Evolutionary conservation across 2,888 invertebrate genomes (phyloP).

Genomic region (Synanthedon vespiformis): DNA sequence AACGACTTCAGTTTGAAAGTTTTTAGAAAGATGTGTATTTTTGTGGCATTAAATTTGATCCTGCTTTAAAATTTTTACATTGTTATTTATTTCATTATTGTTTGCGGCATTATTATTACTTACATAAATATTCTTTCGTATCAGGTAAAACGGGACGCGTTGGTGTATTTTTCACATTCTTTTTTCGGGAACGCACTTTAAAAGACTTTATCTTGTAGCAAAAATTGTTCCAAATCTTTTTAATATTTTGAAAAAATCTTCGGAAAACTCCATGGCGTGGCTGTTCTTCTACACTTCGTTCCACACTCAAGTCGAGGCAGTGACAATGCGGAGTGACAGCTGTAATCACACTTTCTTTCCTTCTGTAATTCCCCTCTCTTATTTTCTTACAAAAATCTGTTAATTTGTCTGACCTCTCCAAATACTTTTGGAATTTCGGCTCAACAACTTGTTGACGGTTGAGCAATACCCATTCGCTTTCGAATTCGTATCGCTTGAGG

Average conservation of each 20-base stretch:
- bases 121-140: neutral
- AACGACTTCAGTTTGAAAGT: too few relatives aligned
- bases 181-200: slow-evolving; percentile 1
- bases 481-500: slow-evolving; percentile 37
- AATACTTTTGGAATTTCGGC: slow-evolving; percentile 40
- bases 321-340: slow-evolving; percentile 46
- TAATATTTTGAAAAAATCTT: slow-evolving; percentile 12
- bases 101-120: neutral
- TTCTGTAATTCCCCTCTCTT: slow-evolving; percentile 18
- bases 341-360: slow-evolving; percentile 24
- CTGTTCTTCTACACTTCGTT: slow-evolving; percentile 16
- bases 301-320: slow-evolving; percentile 27
- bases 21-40: too few relatives aligned
- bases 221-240: slow-evolving; percentile 13
- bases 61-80: too few relatives aligned
- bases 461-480: slow-evolving; percentile 56
- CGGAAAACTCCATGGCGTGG: slow-evolving; percentile 17
- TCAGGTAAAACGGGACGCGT: neutral
- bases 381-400: slow-evolving; percentile 36
- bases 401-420: slow-evolving; percentile 31
- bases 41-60: too few relatives aligned
- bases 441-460: slow-evolving; percentile 36
- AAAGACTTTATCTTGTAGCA: neutral
- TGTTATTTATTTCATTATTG: too few relatives aligned
- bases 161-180: neutral